Percentiles rank a stretch among this genome's conserved stretches.
These are phyloP conservation scores for Nomada ruficornis DNA, from an alignment of 2,888 invertebrate genomes.

Conservation along the genomic window DNA sequence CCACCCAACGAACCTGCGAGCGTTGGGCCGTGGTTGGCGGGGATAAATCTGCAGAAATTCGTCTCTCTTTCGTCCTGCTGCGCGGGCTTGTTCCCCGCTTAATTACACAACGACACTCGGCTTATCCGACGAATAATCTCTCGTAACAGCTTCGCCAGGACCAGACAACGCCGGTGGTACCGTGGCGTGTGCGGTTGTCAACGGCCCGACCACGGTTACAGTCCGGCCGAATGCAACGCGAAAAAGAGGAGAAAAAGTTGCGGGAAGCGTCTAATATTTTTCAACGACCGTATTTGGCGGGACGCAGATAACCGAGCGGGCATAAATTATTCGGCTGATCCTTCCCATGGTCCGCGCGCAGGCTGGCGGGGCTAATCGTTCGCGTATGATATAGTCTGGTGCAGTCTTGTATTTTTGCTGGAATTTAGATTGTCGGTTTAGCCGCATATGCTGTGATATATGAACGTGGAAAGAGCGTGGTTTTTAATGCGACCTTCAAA, in stretches of 20 bases:
- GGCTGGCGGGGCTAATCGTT: slow-evolving; percentile 38
- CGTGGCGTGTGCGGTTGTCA: slow-evolving; percentile 52
- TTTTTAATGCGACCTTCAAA: background rate
- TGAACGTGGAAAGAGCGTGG: background rate
- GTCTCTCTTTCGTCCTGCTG: slow-evolving; percentile 65
- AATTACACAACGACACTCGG: slow-evolving; percentile 73
- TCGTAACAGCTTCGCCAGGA: slow-evolving; percentile 68
- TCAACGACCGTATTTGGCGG: slow-evolving; percentile 45
- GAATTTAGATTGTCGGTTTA: background rate
- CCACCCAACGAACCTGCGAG: slow-evolving; percentile 60
- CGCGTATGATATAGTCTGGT: background rate
- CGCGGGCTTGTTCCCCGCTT: slow-evolving; percentile 66
- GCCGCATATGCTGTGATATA: background rate
- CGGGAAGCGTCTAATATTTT: slow-evolving; percentile 55
- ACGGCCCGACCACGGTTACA: slow-evolving; percentile 46
- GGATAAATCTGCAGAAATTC: slow-evolving; percentile 73
- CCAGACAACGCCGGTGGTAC: slow-evolving; percentile 62
- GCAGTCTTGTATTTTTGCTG: background rate
- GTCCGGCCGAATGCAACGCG: slow-evolving; percentile 22
- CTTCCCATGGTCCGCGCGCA: slow-evolving; percentile 11
- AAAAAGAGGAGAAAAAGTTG: background rate
- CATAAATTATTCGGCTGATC: slow-evolving; percentile 43
- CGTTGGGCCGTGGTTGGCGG: background rate
- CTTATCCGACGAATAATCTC: slow-evolving; percentile 77
- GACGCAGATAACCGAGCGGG: slow-evolving; percentile 23